phyloP scores from a whole-genome alignment of 2,888 invertebrate genomes.

The Thecophora atra region DNA sequence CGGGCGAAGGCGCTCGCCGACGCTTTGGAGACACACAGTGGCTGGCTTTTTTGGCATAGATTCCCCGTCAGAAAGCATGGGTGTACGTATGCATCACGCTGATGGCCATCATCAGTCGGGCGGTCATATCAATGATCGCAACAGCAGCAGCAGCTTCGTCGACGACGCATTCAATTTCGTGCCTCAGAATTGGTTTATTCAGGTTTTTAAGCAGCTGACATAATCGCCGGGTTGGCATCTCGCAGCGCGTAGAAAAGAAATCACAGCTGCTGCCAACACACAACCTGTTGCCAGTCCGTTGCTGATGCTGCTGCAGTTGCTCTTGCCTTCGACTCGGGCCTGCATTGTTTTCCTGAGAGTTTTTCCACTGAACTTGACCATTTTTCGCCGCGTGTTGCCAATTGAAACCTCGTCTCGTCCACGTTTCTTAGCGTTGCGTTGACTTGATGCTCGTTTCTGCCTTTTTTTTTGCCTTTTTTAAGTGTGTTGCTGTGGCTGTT shows the following conservation, averaged over 20 bases:
- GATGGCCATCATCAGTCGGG: conserved; percentile 64
- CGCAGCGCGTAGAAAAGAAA: conserved; percentile 19
- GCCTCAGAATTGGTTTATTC: conserved; percentile 23
- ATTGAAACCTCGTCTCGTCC: conserved; percentile 53
- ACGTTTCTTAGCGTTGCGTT: conserved; percentile 37
- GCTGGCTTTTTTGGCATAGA: conserved; percentile 50
- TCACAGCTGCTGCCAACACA: conserved; percentile 16
- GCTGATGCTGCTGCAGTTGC: conserved; percentile 26
- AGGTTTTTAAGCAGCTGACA: conserved; percentile 23
- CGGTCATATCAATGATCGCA: conserved; percentile 58
- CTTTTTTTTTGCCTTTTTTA: conserved; percentile 42
- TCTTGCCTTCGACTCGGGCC: conserved; percentile 26
- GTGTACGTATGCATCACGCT: conserved; percentile 64
- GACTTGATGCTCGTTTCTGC: too few species aligned
- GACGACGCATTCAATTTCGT: conserved; percentile 27
- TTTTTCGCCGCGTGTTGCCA: conserved; percentile 60
- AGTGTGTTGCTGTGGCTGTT: conserved; percentile 40
- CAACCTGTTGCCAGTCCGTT: conserved; percentile 20
- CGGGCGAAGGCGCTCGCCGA: background rate
- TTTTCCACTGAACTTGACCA: conserved; percentile 60
- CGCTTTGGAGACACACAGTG: conserved; percentile 12
- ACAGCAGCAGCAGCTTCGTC: conserved; percentile 40
- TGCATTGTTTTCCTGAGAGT: conserved; percentile 37
- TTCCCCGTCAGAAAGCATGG: conserved; percentile 62
- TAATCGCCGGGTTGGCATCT: conserved; percentile 27